phyloP scores from a whole-genome alignment of 2,888 invertebrate species.

The Drepana falcataria region DNA sequence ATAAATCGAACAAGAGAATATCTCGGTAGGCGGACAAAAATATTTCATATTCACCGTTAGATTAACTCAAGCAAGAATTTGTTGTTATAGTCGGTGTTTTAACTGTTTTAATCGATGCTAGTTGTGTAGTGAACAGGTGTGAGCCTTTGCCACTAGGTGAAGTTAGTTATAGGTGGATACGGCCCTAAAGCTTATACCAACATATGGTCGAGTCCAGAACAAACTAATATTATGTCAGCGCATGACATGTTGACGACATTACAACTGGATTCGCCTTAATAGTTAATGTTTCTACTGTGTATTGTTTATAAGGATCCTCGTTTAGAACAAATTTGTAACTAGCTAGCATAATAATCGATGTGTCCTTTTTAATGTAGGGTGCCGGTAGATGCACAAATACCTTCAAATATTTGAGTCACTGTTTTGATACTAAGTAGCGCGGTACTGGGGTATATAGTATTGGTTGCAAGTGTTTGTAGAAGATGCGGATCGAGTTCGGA shows the following conservation, averaged over 20 bases:
- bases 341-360: constrained; percentile 55
- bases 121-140: constrained; percentile 48
- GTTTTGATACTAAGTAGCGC: constrained; percentile 55
- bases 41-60: constrained; percentile 59
- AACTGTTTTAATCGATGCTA: constrained; percentile 73
- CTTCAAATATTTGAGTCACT: constrained; percentile 56
- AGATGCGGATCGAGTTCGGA: constrained; percentile 57
- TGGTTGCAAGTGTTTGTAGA: constrained; percentile 65
- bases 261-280: constrained; percentile 21
- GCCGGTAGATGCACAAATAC: constrained; percentile 64
- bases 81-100: constrained; percentile 60
- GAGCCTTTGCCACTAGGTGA: constrained; percentile 46
- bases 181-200: constrained; percentile 64
- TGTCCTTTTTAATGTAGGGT: constrained; percentile 38
- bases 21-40: constrained; percentile 33
- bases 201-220: constrained; percentile 2
- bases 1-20: constrained; percentile 26
- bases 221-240: not conserved
- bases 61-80: constrained; percentile 57
- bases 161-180: constrained; percentile 48
- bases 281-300: constrained; percentile 33
- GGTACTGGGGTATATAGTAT: constrained; percentile 49
- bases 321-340: constrained; percentile 54
- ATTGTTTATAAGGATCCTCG: constrained; percentile 53
- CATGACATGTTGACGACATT: not conserved